These are phyloP conservation scores for Caenorhabditis latens DNA, from an alignment of 1,140 invertebrate species.

Conservation along the genomic window DNA sequence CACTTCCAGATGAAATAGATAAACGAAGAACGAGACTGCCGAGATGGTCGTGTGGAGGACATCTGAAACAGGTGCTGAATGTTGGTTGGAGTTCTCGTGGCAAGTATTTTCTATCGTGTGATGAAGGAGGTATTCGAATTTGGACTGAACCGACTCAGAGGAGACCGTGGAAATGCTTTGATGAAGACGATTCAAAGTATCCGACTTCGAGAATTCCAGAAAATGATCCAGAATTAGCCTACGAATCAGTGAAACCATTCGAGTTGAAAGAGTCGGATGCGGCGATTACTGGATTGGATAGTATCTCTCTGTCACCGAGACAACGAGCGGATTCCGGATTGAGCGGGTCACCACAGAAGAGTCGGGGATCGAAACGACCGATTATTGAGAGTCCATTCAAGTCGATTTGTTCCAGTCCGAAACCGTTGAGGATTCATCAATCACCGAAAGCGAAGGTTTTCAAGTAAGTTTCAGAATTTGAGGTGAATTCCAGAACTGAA, in stretches of 20 bases:
- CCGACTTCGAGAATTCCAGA: not conserved
- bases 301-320: slow-evolving; percentile 4
- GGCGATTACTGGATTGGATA: not conserved
- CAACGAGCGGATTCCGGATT: slow-evolving; percentile 2
- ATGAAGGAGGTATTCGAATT: slow-evolving; percentile 36
- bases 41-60: not conserved
- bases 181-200: slow-evolving; percentile 2
- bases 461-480: slow-evolving; percentile 1
- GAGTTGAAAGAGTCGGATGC: slow-evolving; percentile 24
- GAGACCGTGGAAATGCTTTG: not conserved
- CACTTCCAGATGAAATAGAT: slow-evolving; percentile 2
- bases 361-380: slow-evolving; percentile 15
- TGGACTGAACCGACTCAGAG: slow-evolving; percentile 4
- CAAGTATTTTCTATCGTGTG: slow-evolving; percentile 21
- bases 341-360: not conserved
- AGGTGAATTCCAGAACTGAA: no score
- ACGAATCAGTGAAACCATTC: not conserved
- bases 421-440: not conserved
- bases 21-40: not conserved
- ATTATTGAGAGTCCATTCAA: slow-evolving; percentile 12
- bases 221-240: not conserved
- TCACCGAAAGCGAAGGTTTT: slow-evolving; percentile 4
- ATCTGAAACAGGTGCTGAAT: slow-evolving; percentile 32
- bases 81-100: slow-evolving; percentile 37
- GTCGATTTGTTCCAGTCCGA: slow-evolving; percentile 30